phyloP scores from a whole-genome alignment of 2,888 invertebrate genomes.

The Carcina quercana region DNA sequence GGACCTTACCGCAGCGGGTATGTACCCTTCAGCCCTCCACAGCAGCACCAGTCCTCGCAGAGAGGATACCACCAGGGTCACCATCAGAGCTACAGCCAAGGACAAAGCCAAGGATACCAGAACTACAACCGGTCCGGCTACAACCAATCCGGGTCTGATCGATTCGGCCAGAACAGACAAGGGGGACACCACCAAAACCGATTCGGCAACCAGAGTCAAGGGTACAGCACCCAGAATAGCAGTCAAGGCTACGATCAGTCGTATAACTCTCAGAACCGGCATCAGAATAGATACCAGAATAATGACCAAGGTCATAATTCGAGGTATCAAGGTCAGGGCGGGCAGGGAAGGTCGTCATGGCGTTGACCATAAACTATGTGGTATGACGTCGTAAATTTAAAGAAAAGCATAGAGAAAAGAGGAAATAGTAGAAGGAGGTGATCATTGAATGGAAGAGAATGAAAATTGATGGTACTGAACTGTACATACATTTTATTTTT shows the following conservation, averaged over 20 bases:
- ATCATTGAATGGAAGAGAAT: no score
- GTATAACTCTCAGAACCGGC: no score
- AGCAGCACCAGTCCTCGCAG: no score
- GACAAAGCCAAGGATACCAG: conserved; percentile 12
- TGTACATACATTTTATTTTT: no score
- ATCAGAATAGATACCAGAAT: conserved; percentile 18
- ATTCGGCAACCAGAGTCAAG: conserved; percentile 12
- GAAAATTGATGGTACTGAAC: no score
- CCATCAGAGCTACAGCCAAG: conserved; percentile 20
- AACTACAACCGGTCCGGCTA: conserved; percentile 14
- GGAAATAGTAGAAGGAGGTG: no score
- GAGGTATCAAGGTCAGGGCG: conserved; percentile 19
- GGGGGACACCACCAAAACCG: conserved; percentile 17
- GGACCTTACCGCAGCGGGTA: conserved; percentile 57
- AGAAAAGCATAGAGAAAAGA: no score
- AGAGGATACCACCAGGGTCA: conserved; percentile 19
- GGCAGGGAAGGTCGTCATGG: conserved; percentile 12
- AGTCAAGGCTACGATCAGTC: conserved; percentile 12
- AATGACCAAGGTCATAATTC: conserved; percentile 6
- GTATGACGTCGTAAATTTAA: no score
- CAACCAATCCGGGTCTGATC: conserved; percentile 8
- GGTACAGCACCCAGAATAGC: conserved; percentile 15
- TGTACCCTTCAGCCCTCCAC: conserved; percentile 27
- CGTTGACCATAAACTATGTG: no score
- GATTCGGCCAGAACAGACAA: conserved; percentile 16